A percentile compares a stretch with the other conserved stretches of the same genome.
Conservation (phyloP, 2,888 invertebrate genomes). For the Leucoma salicis region DNA sequence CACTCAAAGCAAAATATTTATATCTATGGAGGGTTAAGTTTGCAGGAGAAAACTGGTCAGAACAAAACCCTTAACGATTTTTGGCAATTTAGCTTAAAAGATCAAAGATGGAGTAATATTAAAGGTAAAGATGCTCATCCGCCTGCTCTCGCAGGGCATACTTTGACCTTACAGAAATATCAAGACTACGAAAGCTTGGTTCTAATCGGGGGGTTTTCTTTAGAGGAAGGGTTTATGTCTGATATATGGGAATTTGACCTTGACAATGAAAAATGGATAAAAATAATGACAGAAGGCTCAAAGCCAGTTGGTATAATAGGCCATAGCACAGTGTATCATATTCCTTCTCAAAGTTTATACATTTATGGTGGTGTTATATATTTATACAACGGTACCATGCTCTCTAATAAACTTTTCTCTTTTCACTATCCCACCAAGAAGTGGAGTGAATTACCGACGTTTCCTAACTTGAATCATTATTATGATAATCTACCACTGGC, state of each 20-base stretch:
- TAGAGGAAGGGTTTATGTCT: conserved; percentile 87
- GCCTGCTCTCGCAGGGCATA: conserved; percentile 94
- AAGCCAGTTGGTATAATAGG: conserved; percentile 92
- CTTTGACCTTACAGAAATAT: conserved; percentile 90
- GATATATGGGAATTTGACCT: conserved; percentile 91
- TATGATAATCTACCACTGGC: conserved; percentile 85
- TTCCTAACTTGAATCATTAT: conserved; percentile 83
- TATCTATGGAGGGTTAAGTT: conserved; percentile 92
- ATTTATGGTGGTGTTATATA: conserved; percentile 94
- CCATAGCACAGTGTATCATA: conserved; percentile 94
- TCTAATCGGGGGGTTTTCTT: conserved; percentile 93
- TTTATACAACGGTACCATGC: conserved; percentile 85
- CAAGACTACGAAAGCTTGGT: conserved; percentile 88
- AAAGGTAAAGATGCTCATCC: conserved; percentile 77
- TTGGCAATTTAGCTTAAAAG: conserved; percentile 95
- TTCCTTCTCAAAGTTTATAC: conserved; percentile 90
- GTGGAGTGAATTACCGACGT: conserved; percentile 91
- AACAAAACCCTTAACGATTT: conserved; percentile 91
- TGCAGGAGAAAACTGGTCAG: conserved; percentile 79
- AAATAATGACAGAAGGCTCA: conserved; percentile 86
- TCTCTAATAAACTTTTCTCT: conserved; percentile 90
- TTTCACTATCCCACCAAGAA: conserved; percentile 88
- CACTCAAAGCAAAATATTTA: conserved; percentile 92
- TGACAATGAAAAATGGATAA: conserved; percentile 87
- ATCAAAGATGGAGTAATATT: conserved; percentile 90